Evolutionary conservation across 2,797 vertebrate genomes (phyloP).

Genomic region (Labroides dimidiatus): DNA sequence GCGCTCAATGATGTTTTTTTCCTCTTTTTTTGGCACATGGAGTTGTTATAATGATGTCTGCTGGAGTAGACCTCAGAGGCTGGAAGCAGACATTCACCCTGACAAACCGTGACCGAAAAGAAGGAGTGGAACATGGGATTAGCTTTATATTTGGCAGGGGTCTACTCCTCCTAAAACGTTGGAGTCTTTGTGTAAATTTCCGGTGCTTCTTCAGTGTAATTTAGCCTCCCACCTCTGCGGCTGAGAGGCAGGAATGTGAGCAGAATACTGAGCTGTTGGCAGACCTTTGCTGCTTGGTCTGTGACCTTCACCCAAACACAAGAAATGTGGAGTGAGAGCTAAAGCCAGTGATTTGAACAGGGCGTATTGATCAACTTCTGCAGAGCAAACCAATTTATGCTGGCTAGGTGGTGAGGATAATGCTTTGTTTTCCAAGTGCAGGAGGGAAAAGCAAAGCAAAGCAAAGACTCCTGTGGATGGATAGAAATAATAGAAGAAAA

Average conservation of each 20-base stretch:
- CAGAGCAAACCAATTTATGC: slow-evolving; percentile 54
- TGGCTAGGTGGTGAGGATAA: slow-evolving; percentile 26
- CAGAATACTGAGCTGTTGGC: slow-evolving; percentile 62
- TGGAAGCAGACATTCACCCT: slow-evolving; percentile 43
- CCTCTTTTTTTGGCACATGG: slow-evolving; percentile 43
- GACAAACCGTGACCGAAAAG: slow-evolving; percentile 60
- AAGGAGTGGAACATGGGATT: slow-evolving; percentile 67
- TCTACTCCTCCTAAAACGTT: slow-evolving; percentile 45
- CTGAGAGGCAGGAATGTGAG: slow-evolving; percentile 37
- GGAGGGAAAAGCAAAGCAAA: slow-evolving; percentile 14
- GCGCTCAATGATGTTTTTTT: slow-evolving; percentile 31
- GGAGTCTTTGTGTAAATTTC: slow-evolving; percentile 51
- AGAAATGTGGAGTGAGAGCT: slow-evolving; percentile 60
- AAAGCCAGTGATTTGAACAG: slow-evolving; percentile 62
- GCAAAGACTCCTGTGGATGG: neutral
- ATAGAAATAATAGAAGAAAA: slow-evolving; percentile 1
- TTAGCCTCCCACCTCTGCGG: slow-evolving; percentile 41
- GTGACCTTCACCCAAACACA: slow-evolving; percentile 77
- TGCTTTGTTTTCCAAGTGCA: slow-evolving; percentile 45
- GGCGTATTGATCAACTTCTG: slow-evolving; percentile 71
- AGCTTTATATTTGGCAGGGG: slow-evolving; percentile 54
- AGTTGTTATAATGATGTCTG: slow-evolving; percentile 44
- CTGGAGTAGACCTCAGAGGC: slow-evolving; percentile 48
- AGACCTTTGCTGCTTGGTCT: slow-evolving; percentile 65
- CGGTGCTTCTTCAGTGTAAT: slow-evolving; percentile 40